Evolutionary conservation across 2,113 vertebrate species (phyloP).

Genomic region (Xyliphius kryptos): DNA sequence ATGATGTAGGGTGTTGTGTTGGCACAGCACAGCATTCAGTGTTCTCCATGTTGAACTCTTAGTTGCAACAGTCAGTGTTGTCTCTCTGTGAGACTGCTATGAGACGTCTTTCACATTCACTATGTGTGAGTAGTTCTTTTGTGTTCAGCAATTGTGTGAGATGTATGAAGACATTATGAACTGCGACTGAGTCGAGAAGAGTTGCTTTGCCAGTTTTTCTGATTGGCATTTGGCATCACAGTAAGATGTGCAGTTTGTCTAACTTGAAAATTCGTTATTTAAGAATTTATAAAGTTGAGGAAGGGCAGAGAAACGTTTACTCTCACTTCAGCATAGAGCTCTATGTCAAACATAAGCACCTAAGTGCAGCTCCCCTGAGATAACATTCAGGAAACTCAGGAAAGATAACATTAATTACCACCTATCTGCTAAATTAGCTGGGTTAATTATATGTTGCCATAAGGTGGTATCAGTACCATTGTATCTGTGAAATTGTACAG

Average conservation of each 20-base stretch:
- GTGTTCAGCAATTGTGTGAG: slow-evolving; percentile 46
- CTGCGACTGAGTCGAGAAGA: slow-evolving; percentile 45
- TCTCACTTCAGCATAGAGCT: too few relatives aligned
- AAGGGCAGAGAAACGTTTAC: too few relatives aligned
- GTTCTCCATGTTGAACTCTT: slow-evolving; percentile 17
- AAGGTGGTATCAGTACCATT: too few relatives aligned
- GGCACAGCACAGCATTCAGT: neutral
- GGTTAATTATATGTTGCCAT: too few relatives aligned
- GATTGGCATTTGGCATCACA: slow-evolving; percentile 43
- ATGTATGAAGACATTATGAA: slow-evolving; percentile 45
- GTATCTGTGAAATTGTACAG: too few relatives aligned
- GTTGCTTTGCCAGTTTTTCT: slow-evolving; percentile 38
- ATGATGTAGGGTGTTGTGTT: neutral
- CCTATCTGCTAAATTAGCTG: too few relatives aligned
- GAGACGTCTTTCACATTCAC: slow-evolving; percentile 46
- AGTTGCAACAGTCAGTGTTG: slow-evolving; percentile 36
- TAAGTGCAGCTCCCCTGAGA: too few relatives aligned
- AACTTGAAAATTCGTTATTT: too few relatives aligned
- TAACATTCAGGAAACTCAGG: too few relatives aligned
- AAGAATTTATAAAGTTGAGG: too few relatives aligned
- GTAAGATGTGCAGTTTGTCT: slow-evolving; percentile 37
- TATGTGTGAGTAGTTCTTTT: slow-evolving; percentile 45
- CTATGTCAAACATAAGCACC: too few relatives aligned
- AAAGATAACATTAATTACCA: too few relatives aligned
- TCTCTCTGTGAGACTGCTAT: slow-evolving; percentile 31